Base-by-base conservation (phyloP, 2,888 invertebrate genomes). In the Archips crataeganus region DNA sequence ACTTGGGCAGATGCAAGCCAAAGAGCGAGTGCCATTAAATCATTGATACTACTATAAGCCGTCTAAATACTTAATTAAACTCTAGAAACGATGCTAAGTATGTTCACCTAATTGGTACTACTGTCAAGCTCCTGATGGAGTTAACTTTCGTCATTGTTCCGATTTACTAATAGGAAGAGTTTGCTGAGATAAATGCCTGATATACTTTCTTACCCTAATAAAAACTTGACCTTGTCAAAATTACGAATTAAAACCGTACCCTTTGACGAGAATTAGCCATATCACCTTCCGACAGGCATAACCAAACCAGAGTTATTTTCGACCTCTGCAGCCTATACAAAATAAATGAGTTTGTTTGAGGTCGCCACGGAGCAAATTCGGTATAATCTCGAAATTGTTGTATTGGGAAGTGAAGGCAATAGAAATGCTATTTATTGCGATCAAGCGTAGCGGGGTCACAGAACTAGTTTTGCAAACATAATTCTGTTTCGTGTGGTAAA, bases 391-490 rank as follows among this genome's bases (percentile, higher is more conserved):
- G 74, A 83, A 84, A 77, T 76, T 51, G 71, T 83, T 83, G 81
- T 80, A 82, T 84, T 85, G 79, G 77, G 79, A 83, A 80, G 83
- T 75, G 84, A 81, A 78, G 85, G 81, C 88, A 88, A 90, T 88
- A 86, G 85, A 80, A 82, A 89, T 86, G 90, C 85, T 84, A 84
- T 87, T 90, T 90, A 88, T 84, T 80, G 83, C 88, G 84, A 84
- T 90, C 85, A 87, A 89, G 87, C 93, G 91, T 92, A 89, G 92
- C 91, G 90, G 87, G 92, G 93, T 90, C 93, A 89, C 88, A 89
- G 87, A 93, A 90, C 92, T 87, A 91, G 91, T 90, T 76, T 69
- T 66, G 89, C 91, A 91, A 90, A 89, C 85, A 87, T 86, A 83
- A 87, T 88, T 86, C 83, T 79, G 80, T 79, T 81, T 78, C 82